phyloP scores from a whole-genome alignment of 2,113 vertebrate species.

The Parus major region DNA sequence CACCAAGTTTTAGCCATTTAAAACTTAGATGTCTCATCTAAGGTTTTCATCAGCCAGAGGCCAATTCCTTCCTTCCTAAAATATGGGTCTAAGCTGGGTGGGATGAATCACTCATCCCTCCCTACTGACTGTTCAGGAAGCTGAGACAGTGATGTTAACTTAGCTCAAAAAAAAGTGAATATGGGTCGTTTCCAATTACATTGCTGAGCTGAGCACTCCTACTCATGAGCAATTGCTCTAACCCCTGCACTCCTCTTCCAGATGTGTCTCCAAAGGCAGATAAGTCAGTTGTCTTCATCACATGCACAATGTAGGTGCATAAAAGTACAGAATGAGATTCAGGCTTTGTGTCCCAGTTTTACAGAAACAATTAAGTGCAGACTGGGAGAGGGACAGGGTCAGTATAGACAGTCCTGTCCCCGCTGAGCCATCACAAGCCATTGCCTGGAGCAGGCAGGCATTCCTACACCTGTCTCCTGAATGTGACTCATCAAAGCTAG shows the following conservation, averaged over 20 bases:
- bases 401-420: not conserved
- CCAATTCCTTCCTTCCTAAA: conserved; percentile 16
- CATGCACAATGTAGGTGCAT: not conserved
- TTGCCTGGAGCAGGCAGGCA: not conserved
- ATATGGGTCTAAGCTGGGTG: conserved; percentile 1
- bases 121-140: conserved; percentile 49
- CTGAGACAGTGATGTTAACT: not conserved
- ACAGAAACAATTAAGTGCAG: not conserved
- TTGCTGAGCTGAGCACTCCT: not conserved
- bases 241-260: not conserved
- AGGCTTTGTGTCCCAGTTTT: not conserved
- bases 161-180: not conserved
- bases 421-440: not conserved
- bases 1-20: conserved; percentile 29
- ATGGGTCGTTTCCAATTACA: not conserved
- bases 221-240: not conserved
- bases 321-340: not conserved
- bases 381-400: not conserved
- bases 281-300: not conserved
- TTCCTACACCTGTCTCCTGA: not conserved
- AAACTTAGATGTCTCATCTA: conserved; percentile 12
- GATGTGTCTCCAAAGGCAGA: not conserved
- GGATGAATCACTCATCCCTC: conserved; percentile 32
- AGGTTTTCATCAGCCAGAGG: conserved; percentile 4
- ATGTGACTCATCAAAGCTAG: not conserved